These are phyloP conservation scores for Lacerta viridis DNA, from an alignment of 2,797 vertebrate species.

Conservation along the genomic window DNA sequence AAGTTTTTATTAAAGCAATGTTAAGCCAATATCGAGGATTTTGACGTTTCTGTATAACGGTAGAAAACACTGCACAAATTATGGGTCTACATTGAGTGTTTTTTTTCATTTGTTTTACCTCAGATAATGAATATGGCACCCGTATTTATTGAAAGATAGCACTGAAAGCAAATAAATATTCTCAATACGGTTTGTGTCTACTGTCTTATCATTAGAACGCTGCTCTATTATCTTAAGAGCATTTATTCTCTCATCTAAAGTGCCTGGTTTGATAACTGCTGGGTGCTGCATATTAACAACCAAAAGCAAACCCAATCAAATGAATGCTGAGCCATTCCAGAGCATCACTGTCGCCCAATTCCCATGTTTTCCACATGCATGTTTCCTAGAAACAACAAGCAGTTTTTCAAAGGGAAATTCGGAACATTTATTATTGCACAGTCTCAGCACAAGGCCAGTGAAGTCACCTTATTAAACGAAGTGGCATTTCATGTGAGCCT, in stretches of 20 bases:
- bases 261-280: neutral
- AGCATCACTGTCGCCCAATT: conserved; percentile 61
- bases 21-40: conserved; percentile 8
- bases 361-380: conserved; percentile 62
- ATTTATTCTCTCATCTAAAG: conserved; percentile 3
- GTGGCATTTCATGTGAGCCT: neutral
- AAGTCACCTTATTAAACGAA: neutral
- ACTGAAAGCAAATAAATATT: conserved; percentile 77
- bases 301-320: neutral
- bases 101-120: conserved; percentile 77
- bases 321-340: no score
- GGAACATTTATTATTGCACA: conserved; percentile 58
- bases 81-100: conserved; percentile 65
- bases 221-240: neutral
- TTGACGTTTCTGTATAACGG: conserved; percentile 65
- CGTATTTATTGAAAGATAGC: conserved; percentile 74
- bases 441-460: neutral
- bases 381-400: conserved; percentile 66
- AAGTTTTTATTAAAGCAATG: conserved; percentile 15
- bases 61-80: conserved; percentile 74
- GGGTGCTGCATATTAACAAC: neutral
- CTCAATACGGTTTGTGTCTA: conserved; percentile 65
- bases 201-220: conserved; percentile 51
- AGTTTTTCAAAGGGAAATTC: conserved; percentile 64
- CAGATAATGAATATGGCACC: conserved; percentile 71